phyloP scores from a whole-genome alignment of 30 jellyfish, hydroid and myxozoan genomes.

The Hydractinia echinata region DNA sequence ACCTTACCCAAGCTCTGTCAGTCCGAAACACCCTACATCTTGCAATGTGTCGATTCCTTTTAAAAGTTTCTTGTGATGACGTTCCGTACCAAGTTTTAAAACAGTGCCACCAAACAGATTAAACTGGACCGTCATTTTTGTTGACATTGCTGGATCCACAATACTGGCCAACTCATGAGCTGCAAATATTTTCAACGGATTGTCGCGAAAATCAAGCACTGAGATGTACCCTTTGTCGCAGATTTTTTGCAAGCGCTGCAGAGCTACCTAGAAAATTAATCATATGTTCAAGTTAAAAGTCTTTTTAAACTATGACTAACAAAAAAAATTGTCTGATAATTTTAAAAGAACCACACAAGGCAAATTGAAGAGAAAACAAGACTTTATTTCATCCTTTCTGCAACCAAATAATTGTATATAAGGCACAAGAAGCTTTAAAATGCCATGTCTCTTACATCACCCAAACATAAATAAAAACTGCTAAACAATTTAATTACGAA shows the following conservation, averaged over 20 bases:
- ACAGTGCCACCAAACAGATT: slow-evolving; percentile 88
- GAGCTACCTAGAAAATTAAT: slow-evolving; percentile 32
- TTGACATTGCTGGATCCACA: slow-evolving; percentile 89
- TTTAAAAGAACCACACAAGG: neutral
- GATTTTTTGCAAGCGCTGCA: slow-evolving; percentile 69
- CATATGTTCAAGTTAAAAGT: neutral
- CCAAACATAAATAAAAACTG: no score
- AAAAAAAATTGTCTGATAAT: neutral
- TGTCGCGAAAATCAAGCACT: slow-evolving; percentile 71
- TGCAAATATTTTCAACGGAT: slow-evolving; percentile 83
- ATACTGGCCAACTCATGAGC: slow-evolving; percentile 90
- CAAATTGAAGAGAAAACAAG: no score
- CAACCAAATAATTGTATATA: no score
- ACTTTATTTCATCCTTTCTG: no score
- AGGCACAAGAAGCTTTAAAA: no score
- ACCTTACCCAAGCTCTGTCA: slow-evolving; percentile 72
- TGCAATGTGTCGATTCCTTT: slow-evolving; percentile 67
- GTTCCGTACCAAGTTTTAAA: slow-evolving; percentile 76
- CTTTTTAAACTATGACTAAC: neutral
- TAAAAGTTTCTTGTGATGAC: slow-evolving; percentile 64
- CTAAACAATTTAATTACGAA: no score
- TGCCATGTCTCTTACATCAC: no score
- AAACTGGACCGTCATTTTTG: slow-evolving; percentile 92
- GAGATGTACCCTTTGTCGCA: slow-evolving; percentile 87
- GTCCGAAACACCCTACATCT: slow-evolving; percentile 86